A percentile compares a stretch with the other conserved stretches of the same genome.
Evolutionary conservation across 2,888 invertebrate genomes (phyloP).

Genomic region (Phasia obesa): DNA sequence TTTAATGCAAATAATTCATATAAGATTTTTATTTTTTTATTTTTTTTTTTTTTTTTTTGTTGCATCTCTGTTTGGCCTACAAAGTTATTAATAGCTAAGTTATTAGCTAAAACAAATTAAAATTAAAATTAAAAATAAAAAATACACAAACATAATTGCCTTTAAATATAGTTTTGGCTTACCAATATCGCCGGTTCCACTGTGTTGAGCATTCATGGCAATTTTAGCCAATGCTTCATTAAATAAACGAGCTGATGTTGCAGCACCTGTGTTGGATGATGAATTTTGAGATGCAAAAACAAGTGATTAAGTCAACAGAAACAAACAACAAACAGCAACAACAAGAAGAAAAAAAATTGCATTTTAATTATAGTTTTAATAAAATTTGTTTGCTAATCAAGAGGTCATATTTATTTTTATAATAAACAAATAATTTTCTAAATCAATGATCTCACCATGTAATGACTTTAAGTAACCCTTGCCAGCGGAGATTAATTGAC

Average conservation of each 20-base stretch:
- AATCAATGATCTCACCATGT: constrained; percentile 86
- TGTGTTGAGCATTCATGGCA: constrained; percentile 94
- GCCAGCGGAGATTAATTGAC: constrained; percentile 96
- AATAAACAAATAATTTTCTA: constrained; percentile 47
- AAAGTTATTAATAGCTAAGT: constrained; percentile 33
- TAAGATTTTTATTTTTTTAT: background rate
- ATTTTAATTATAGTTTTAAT: constrained; percentile 41
- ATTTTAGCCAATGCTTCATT: constrained; percentile 94
- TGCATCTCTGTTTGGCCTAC: constrained; percentile 28
- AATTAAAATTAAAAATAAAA: background rate
- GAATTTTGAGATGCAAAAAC: constrained; percentile 52
- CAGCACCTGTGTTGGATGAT: constrained; percentile 88
- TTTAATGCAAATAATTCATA: constrained; percentile 12
- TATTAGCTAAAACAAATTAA: background rate
- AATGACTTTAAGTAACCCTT: constrained; percentile 97
- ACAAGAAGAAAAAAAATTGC: constrained; percentile 25
- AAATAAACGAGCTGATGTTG: constrained; percentile 93
- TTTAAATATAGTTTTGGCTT: constrained; percentile 76
- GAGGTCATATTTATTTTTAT: constrained; percentile 53
- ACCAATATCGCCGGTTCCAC: constrained; percentile 96
- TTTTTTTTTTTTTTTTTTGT: too few species aligned
- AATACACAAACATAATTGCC: constrained; percentile 28
- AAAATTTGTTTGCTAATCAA: constrained; percentile 43
- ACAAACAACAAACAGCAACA: background rate
- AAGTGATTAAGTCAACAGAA: constrained; percentile 72